Percentiles rank a stretch among this genome's conserved stretches.
phyloP scores from a whole-genome alignment of 2,888 invertebrate species.

The Thereva nobilitata region DNA sequence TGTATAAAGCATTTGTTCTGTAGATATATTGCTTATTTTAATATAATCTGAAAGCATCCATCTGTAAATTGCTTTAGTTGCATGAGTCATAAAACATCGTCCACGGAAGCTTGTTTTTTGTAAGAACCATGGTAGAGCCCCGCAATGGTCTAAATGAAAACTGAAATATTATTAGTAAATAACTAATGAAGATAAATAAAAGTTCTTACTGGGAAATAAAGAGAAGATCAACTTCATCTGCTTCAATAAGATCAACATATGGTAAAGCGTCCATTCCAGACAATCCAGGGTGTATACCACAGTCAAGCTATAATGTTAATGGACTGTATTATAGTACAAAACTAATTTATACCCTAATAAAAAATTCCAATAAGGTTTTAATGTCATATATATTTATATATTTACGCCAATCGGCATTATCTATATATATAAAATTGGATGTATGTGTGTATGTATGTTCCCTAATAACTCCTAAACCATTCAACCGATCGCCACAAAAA shows the following conservation, averaged over 20 bases:
- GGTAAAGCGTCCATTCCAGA: slow-evolving; percentile 97
- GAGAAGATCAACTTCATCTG: slow-evolving; percentile 93
- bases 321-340: too few species aligned
- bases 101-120: slow-evolving; percentile 97
- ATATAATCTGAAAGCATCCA: slow-evolving; percentile 99
- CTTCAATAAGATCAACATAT: slow-evolving; percentile 96
- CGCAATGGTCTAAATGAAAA: slow-evolving; percentile 98
- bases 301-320: slow-evolving; percentile 77
- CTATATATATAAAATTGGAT: too few species aligned
- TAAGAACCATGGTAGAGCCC: slow-evolving; percentile 97
- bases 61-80: slow-evolving; percentile 98
- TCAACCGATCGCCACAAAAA: too few species aligned
- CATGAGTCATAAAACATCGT: slow-evolving; percentile 99
- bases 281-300: slow-evolving; percentile 97
- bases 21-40: slow-evolving; percentile 97
- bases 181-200: neutral
- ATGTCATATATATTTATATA: too few species aligned
- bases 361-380: too few species aligned
- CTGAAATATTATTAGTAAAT: slow-evolving; percentile 57
- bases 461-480: too few species aligned
- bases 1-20: slow-evolving; percentile 95
- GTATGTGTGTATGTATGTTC: too few species aligned
- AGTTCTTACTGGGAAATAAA: slow-evolving; percentile 86
- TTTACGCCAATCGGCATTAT: too few species aligned
- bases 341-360: too few species aligned